Evolutionary conservation across 2,797 vertebrate genomes (phyloP), one percentile per base, ranked within the genome.

Genomic region (Paedocypris micromegethes): DNA sequence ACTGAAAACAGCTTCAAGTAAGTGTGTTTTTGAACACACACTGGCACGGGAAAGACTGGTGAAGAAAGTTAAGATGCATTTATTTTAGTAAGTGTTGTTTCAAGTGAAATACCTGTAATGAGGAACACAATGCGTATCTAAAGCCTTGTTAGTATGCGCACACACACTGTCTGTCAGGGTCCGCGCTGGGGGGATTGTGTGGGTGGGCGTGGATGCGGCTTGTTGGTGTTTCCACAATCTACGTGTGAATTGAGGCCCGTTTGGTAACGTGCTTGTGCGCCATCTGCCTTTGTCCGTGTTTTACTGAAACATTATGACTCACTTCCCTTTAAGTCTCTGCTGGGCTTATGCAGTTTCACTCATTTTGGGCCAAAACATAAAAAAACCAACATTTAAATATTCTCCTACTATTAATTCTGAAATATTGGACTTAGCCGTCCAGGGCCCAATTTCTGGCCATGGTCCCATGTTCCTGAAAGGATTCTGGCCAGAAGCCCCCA

Each of bases 281-380:
- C 66, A 68, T 68, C 50, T 68, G 58, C 49, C 58, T 68, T 60
- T 54, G 49, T 41, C 37, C 48, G 49, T 68, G 38, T 68, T 68
- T 61, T 54, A 7, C 23, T 23, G 23, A 23, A 23, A 23, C 23
- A 23, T 23, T 23, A 23, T 23, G 23, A 23, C 23, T 23, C 23
- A 23, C 23, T 23, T 23, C 23, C 23, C 23, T 23, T 23, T 23
- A 23, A 23, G 23, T 23, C 23, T 23, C 23, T 1, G 23, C 23
- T 23, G 23, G 23, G 23, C 23, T 23, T 7, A 3, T 68, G 67
- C 53, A 60, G 61, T 50, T 38, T 62, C 4, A 58, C 50, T 43
- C 7, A 40, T 6, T 49, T 44, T 6, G 39, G 53, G 50, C 9
- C 40, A 56, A 45, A 50, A 23, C 49, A 40, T 58, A 52, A 38